Evolutionary conservation across 2,113 vertebrate species (phyloP).

Genomic region (Ptyas mucosa): DNA sequence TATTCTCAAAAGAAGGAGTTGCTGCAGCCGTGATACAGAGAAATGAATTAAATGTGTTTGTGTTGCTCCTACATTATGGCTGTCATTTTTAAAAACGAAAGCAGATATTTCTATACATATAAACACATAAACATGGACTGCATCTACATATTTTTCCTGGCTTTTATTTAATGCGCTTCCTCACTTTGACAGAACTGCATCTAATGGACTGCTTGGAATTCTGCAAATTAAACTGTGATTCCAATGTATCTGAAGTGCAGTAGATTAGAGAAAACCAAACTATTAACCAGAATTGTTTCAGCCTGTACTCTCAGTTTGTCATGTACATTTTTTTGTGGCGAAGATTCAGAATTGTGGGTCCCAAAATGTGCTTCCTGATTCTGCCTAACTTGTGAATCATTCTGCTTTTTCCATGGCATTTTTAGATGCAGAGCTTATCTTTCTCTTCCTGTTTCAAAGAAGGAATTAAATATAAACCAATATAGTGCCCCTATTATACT

Average conservation of each 20-base stretch:
- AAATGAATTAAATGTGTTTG: background rate
- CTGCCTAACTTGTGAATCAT: background rate
- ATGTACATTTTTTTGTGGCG: background rate
- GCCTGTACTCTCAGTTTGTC: background rate
- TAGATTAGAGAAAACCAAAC: background rate
- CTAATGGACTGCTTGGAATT: background rate
- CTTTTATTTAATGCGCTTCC: background rate
- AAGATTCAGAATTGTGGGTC: background rate
- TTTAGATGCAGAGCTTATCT: background rate
- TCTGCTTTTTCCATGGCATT: slow-evolving; percentile 39
- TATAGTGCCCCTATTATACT: slow-evolving; percentile 46
- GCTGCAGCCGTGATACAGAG: background rate
- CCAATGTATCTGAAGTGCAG: background rate
- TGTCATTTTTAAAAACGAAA: background rate
- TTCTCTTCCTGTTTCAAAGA: background rate
- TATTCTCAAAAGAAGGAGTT: background rate
- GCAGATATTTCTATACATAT: background rate
- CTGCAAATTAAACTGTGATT: background rate
- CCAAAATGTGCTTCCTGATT: background rate
- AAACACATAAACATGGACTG: background rate
- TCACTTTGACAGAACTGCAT: background rate
- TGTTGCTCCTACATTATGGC: background rate
- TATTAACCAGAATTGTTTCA: too few species aligned
- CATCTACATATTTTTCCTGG: background rate
- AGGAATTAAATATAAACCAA: slow-evolving; percentile 54